Conservation (phyloP, 2,888 invertebrate genomes). For the Megalurothrips usitatus region DNA sequence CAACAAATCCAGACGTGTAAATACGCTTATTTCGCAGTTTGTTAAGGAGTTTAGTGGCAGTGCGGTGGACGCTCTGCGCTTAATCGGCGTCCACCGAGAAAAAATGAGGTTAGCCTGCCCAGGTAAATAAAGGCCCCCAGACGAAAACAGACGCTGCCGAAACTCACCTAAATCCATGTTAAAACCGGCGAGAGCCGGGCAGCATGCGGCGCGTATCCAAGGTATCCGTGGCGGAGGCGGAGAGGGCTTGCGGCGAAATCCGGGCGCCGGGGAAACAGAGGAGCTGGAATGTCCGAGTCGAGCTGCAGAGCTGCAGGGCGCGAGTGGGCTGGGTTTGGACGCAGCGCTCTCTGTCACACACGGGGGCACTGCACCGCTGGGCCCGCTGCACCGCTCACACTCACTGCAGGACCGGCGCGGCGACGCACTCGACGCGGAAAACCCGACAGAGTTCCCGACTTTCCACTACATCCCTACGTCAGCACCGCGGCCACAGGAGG, state of each 20-base stretch:
- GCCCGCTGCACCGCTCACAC: neutral
- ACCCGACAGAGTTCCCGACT: neutral
- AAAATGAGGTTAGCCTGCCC: neutral
- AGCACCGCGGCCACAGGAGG: neutral
- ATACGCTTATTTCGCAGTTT: neutral
- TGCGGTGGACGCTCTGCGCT: neutral
- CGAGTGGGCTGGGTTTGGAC: neutral
- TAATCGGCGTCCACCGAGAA: neutral
- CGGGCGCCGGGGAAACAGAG: neutral
- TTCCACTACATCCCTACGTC: constrained; percentile 12
- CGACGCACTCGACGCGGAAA: neutral
- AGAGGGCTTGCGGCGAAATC: neutral
- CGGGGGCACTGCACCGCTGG: neutral
- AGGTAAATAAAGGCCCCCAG: neutral
- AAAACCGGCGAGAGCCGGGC: neutral
- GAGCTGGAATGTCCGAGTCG: neutral
- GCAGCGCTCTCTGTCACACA: neutral
- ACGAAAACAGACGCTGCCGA: neutral
- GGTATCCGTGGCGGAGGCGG: neutral
- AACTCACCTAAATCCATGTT: constrained; percentile 20
- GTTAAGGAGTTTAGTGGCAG: neutral
- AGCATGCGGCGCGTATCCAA: neutral
- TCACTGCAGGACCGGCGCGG: neutral
- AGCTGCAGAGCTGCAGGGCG: neutral
- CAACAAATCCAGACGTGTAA: neutral